Base-by-base conservation (phyloP, 2,888 invertebrate genomes). In the Cheilosia vulpina region DNA sequence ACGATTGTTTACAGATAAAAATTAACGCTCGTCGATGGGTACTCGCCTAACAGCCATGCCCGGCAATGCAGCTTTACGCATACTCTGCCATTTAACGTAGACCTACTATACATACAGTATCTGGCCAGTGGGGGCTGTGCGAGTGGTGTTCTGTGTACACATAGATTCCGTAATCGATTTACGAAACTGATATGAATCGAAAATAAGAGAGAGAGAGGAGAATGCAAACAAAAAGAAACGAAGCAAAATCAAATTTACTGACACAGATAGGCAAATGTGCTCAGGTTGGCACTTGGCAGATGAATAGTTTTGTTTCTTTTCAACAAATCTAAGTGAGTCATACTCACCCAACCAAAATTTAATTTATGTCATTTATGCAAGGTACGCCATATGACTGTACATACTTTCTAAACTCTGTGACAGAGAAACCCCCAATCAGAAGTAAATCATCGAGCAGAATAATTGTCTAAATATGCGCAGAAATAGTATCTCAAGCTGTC, bases 131-230 rank as follows among this genome's bases (percentile, higher is more conserved):
- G 27, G 3, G 4, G 19, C 21, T 27, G 27, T 27, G 27, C 6
- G 27, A 27, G 27, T 0, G 27, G 27, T 27, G 41, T 43, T 53
- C 53, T 19, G 24, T 13, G 65, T 62, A 21, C 47, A 52, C 9
- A 62, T 76, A 34, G 58, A 80, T 82, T 82, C 82, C 77, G 66
- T 82, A 77, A 81, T 81, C 81, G 65, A 81, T 81, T 81, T 81
- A 31, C 52, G 52, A 65, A 81, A 82, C 69, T 77, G 71, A 82
- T 76, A 69, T 53, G 38, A 72, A 77, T 80, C 65, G 41, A 71
- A 58, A 24, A 52, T 43, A 47, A 76, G 52, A 50, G n/a, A 76
- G 52, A 50, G n/a, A 41, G 15, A 38, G 19, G 41, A 41, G 17
- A 17, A 50, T 13, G 6, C 34, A 43, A 57, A 72, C 17, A 60